These are phyloP conservation scores for Saturnia pavonia DNA, from an alignment of 2,888 invertebrate species.

Conservation along the genomic window DNA sequence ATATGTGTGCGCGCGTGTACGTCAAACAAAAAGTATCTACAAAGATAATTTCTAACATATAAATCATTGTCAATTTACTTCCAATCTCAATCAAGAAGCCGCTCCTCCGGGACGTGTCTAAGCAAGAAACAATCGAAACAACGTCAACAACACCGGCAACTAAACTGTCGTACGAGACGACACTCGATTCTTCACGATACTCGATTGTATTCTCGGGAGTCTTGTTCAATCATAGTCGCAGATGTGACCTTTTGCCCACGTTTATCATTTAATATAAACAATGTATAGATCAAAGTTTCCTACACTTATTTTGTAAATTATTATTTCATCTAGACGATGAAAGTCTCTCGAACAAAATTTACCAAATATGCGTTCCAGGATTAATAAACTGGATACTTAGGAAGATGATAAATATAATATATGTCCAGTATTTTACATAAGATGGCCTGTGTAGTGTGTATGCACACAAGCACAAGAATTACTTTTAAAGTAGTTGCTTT, in stretches of 20 bases:
- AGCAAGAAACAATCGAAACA: conserved; percentile 13
- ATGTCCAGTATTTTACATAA: no score
- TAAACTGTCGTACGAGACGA: conserved; percentile 13
- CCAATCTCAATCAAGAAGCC: conserved; percentile 13
- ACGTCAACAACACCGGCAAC: conserved; percentile 8
- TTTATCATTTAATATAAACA: conserved; percentile 5
- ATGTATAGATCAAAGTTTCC: neutral
- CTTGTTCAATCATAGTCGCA: conserved; percentile 74
- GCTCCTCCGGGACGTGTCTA: conserved; percentile 9
- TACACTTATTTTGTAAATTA: no score
- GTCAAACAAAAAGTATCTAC: neutral
- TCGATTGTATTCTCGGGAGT: conserved; percentile 33
- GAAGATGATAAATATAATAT: no score
- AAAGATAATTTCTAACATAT: neutral
- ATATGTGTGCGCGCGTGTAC: no score
- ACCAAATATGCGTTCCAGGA: no score
- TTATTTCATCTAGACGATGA: no score
- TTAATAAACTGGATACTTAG: no score
- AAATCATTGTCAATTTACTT: conserved; percentile 12
- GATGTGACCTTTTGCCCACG: conserved; percentile 57
- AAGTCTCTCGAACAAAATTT: no score
- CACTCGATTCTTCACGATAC: neutral
- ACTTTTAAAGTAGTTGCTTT: no score
- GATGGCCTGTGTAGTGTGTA: no score
- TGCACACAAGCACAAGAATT: no score